phyloP scores from a whole-genome alignment of 2,797 vertebrate genomes.

The Pseudomugil tenellus region DNA sequence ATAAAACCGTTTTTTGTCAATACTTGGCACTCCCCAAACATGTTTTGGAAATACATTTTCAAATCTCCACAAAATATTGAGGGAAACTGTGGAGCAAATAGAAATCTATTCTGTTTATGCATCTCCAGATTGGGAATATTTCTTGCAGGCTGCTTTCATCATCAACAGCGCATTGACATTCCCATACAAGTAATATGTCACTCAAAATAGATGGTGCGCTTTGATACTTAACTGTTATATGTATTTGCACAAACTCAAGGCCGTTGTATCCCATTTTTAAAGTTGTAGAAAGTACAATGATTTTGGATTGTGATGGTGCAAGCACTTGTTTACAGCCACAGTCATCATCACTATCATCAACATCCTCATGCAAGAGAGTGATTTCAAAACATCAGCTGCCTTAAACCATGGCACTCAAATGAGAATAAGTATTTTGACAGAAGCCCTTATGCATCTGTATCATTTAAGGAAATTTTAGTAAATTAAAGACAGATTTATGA shows the following conservation, averaged over 20 bases:
- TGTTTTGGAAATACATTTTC: not conserved
- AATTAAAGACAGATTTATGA: too few relatives aligned
- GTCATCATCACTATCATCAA: conserved; percentile 14
- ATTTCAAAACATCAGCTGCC: conserved; percentile 39
- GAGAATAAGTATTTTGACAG: not conserved
- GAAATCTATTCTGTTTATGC: conserved; percentile 40
- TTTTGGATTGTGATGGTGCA: conserved; percentile 14
- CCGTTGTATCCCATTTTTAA: conserved; percentile 43
- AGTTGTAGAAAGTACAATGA: conserved; percentile 43
- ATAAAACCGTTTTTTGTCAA: too few relatives aligned
- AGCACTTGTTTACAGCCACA: conserved; percentile 11
- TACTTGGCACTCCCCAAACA: not conserved
- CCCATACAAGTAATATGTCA: conserved; percentile 59
- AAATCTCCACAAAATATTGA: conserved; percentile 2
- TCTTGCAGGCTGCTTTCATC: conserved; percentile 80
- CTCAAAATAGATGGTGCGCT: conserved; percentile 58
- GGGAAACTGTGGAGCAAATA: conserved; percentile 15
- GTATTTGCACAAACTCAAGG: conserved; percentile 51
- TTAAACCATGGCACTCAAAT: conserved; percentile 3
- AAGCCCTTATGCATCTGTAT: too few relatives aligned
- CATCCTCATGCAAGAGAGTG: conserved; percentile 25
- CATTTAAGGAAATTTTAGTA: too few relatives aligned
- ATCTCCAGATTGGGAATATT: conserved; percentile 23
- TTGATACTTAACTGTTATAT: conserved; percentile 41
- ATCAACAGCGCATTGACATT: conserved; percentile 61